Percentiles rank a stretch among this genome's conserved stretches.
Conservation (phyloP, 2,797 vertebrate species). For the Oreonectes daqikongensis region DNA sequence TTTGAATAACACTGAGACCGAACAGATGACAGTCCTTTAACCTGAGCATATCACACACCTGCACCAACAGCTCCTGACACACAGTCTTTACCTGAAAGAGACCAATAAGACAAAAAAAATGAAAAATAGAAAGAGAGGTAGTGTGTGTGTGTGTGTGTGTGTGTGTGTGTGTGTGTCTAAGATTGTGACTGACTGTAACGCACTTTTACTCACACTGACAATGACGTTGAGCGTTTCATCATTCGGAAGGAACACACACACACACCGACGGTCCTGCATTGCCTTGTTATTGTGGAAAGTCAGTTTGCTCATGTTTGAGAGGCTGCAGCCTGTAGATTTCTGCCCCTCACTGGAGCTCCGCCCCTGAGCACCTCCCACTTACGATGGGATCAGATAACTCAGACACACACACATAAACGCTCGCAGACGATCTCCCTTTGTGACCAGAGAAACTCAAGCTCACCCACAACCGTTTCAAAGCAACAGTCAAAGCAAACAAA, state of each 20-base stretch:
- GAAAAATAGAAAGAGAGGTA: not conserved
- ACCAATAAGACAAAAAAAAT: not conserved
- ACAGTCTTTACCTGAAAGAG: conserved; percentile 89
- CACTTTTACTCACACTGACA: conserved; percentile 86
- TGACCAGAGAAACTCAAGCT: conserved; percentile 26
- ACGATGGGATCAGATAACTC: conserved; percentile 34
- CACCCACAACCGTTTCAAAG: conserved; percentile 3
- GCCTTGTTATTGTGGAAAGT: conserved; percentile 96
- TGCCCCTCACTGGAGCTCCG: conserved; percentile 64
- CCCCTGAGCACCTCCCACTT: conserved; percentile 59
- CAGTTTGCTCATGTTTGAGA: conserved; percentile 94
- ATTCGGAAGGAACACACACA: conserved; percentile 97
- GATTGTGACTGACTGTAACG: not conserved
- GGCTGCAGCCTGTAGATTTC: conserved; percentile 66
- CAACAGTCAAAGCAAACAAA: conserved; percentile 6
- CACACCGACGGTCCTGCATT: conserved; percentile 99
- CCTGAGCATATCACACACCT: conserved; percentile 95
- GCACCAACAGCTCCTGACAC: conserved; percentile 92
- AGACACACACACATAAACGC: conserved; percentile 27
- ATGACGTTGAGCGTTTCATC: conserved; percentile 96
- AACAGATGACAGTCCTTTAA: conserved; percentile 97
- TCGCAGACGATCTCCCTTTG: conserved; percentile 6
- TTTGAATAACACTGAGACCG: conserved; percentile 97
- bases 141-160: not conserved
- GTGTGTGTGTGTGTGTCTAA: too few species aligned